Conservation (phyloP, 2,113 vertebrate genomes). For the Pogona vitticeps region DNA sequence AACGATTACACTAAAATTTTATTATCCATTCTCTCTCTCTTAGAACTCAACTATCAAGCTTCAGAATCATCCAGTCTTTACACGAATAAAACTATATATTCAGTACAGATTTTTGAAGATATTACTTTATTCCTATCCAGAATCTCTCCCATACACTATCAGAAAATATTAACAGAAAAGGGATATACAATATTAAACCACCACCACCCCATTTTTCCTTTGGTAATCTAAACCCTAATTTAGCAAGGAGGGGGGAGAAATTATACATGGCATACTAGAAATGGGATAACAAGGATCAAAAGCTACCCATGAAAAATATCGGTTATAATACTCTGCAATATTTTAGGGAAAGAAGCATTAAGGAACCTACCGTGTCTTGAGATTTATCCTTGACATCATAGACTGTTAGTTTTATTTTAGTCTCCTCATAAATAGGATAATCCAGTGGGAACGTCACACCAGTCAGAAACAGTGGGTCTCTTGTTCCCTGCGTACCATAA, state of each 20-base stretch:
- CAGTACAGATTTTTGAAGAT: slow-evolving; percentile 43
- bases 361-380: slow-evolving; percentile 89
- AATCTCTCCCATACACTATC: slow-evolving; percentile 36
- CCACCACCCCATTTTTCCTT: slow-evolving; percentile 20
- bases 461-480: slow-evolving; percentile 94
- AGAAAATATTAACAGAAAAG: slow-evolving; percentile 29
- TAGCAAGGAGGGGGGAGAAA: neutral
- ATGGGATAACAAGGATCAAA: neutral
- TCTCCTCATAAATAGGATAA: slow-evolving; percentile 90
- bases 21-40: slow-evolving; percentile 17
- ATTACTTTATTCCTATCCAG: slow-evolving; percentile 34
- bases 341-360: neutral
- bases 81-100: slow-evolving; percentile 24
- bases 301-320: slow-evolving; percentile 25
- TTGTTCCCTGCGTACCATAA: slow-evolving; percentile 88
- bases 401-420: slow-evolving; percentile 91
- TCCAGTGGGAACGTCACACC: slow-evolving; percentile 93
- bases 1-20: neutral
- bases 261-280: neutral
- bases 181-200: neutral
- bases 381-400: slow-evolving; percentile 95
- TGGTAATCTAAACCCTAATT: slow-evolving; percentile 4
- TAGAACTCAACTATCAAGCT: slow-evolving; percentile 11
- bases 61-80: neutral
- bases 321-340: neutral